These are phyloP conservation scores for Brachyopa scutellaris DNA, from an alignment of 2,888 invertebrate species.

Conservation along the genomic window DNA sequence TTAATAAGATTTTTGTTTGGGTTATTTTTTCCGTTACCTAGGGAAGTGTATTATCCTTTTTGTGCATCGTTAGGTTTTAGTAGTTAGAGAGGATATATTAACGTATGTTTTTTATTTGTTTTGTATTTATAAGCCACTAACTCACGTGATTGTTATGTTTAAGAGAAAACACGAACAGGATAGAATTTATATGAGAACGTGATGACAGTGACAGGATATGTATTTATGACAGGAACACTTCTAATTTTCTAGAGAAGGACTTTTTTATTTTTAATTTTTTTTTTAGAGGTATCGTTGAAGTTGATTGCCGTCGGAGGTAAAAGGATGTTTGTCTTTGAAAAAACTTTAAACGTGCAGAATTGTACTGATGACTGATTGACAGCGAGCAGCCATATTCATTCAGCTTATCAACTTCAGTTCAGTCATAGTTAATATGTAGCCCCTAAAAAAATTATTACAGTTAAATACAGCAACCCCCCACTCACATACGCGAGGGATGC, in stretches of 20 bases:
- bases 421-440: too few relatives aligned
- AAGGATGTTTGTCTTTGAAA: too few relatives aligned
- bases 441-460: too few relatives aligned
- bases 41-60: constrained; percentile 50
- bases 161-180: constrained; percentile 24
- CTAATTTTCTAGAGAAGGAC: constrained; percentile 55
- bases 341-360: too few relatives aligned
- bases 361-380: too few relatives aligned
- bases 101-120: not conserved
- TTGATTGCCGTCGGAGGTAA: too few relatives aligned
- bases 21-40: not conserved
- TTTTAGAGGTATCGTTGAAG: too few relatives aligned
- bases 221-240: constrained; percentile 27
- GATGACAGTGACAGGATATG: constrained; percentile 44
- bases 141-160: constrained; percentile 58
- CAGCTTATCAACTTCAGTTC: too few relatives aligned
- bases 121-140: constrained; percentile 35
- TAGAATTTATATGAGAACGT: constrained; percentile 54
- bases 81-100: constrained; percentile 47
- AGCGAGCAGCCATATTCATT: too few relatives aligned
- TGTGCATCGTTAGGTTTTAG: constrained; percentile 46
- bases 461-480: too few relatives aligned
- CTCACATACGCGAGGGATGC: too few relatives aligned
- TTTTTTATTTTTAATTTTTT: constrained; percentile 56
- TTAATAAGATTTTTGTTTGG: constrained; percentile 55